Conservation (phyloP, 2,888 invertebrate genomes). For the Drosophila mercatorum region DNA sequence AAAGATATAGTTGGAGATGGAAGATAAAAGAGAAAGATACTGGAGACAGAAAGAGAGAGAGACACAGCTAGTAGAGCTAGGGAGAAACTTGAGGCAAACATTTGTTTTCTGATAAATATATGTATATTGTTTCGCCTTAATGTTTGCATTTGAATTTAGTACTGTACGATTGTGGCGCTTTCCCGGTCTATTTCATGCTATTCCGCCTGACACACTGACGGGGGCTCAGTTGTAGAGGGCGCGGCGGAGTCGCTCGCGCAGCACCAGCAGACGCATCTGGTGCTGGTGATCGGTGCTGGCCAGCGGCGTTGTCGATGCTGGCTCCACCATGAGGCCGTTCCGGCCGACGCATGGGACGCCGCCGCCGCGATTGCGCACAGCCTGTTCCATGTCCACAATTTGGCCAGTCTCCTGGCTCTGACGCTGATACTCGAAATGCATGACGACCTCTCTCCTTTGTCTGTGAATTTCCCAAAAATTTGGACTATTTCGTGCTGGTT, state of each 20-base stretch:
- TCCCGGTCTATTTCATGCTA: background rate
- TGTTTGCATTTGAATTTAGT: background rate
- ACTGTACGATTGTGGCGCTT: background rate
- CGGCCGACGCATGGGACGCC: slow-evolving; percentile 37
- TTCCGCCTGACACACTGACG: background rate
- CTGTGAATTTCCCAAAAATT: slow-evolving; percentile 22
- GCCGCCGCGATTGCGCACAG: slow-evolving; percentile 47
- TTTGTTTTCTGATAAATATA: background rate
- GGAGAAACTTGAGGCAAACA: background rate
- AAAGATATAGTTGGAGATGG: too few relatives aligned
- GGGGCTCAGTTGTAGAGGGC: slow-evolving; percentile 44
- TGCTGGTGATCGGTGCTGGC: slow-evolving; percentile 47
- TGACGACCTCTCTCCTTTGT: slow-evolving; percentile 17
- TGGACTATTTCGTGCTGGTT: slow-evolving; percentile 31
- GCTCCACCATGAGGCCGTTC: slow-evolving; percentile 21
- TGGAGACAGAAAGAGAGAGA: background rate
- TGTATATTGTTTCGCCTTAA: background rate
- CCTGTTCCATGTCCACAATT: slow-evolving; percentile 1
- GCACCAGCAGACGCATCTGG: slow-evolving; percentile 53
- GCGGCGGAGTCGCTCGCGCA: slow-evolving; percentile 58
- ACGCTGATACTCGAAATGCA: slow-evolving; percentile 48
- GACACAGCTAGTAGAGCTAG: too few relatives aligned
- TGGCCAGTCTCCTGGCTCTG: slow-evolving; percentile 10
- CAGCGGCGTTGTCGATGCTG: slow-evolving; percentile 14
- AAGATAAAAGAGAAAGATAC: background rate